Evolutionary conservation across 1,140 invertebrate species (phyloP), one percentile per base, ranked within the genome.

Genomic region (Venustaconcha ellipsiformis): DNA sequence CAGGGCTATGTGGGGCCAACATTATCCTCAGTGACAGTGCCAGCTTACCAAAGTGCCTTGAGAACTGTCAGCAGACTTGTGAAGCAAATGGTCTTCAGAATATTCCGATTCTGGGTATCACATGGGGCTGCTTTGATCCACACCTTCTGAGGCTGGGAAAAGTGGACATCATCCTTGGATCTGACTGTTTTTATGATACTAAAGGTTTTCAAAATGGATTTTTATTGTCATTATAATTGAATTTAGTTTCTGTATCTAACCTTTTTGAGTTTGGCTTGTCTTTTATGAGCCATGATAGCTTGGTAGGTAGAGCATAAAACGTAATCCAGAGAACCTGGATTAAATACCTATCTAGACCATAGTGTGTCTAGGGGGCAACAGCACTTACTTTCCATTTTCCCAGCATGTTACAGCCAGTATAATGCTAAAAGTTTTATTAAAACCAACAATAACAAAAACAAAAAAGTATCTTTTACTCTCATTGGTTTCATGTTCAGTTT

Each of bases 151-250:
- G 92, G 12, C 89, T 97, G 55, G 72, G 76, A 67, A 93, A 93
- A 30, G 92, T 98, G 73, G 96, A 98, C 91, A 90, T 97, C 59
- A 94, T 99, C 67, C 91, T 99, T 30, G 95, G 94, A 2, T 97
- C 96, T 0, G 97, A 99, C 89, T 97, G 96, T 88, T 98, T 98
- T 88, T 99, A 97, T 88, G 96, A 98, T 88, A 95, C 96, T 17
- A 84, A 86, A 85, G 86, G 86, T 86, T 63, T 2, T 37, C 37
- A 5, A 4, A 5, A 37, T 37, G 37, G 8, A 37, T 37, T 37
- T 37, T 37, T 37, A 5, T 37, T 37, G 37, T 37, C 37, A 3
- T 37, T 37, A n/a, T n/a, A n/a, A n/a, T n/a, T n/a, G n/a, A 37
- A 4, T 37, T 37, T 4, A 37, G 37, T 37, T 37, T 37, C 8